These are phyloP conservation scores for Lagorchestes hirsutus DNA, from an alignment of 2,797 vertebrate genomes.

Conservation along the genomic window DNA sequence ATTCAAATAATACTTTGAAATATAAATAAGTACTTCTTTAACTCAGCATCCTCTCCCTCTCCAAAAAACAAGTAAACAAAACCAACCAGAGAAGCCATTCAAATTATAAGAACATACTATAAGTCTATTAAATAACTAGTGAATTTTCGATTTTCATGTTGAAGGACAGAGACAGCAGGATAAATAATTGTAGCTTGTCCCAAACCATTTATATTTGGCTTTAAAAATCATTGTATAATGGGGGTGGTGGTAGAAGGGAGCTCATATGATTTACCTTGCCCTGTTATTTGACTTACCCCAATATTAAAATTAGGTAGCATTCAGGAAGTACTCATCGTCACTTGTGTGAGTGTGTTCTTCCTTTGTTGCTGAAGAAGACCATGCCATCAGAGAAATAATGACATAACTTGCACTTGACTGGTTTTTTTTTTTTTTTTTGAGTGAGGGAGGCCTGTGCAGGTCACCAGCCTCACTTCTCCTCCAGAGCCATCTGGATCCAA, in stretches of 20 bases:
- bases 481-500: too few species aligned
- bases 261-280: neutral
- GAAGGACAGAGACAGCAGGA: neutral
- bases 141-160: neutral
- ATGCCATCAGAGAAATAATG: too few species aligned
- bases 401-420: too few species aligned
- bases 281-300: neutral
- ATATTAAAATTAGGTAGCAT: neutral
- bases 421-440: too few species aligned
- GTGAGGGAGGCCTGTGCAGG: too few species aligned
- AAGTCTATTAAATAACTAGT: neutral
- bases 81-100: neutral
- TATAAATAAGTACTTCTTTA: neutral
- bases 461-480: too few species aligned
- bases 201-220: neutral
- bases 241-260: neutral
- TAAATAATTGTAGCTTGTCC: neutral
- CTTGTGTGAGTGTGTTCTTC: neutral
- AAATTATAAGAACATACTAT: neutral
- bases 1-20: neutral
- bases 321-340: neutral
- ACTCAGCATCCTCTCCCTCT: neutral
- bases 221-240: neutral
- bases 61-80: neutral
- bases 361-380: too few species aligned